Percentiles rank a stretch among this genome's conserved stretches.
These are phyloP conservation scores for Pantherophis alleghaniensis DNA, from an alignment of 2,797 vertebrate species.

Conservation along the genomic window DNA sequence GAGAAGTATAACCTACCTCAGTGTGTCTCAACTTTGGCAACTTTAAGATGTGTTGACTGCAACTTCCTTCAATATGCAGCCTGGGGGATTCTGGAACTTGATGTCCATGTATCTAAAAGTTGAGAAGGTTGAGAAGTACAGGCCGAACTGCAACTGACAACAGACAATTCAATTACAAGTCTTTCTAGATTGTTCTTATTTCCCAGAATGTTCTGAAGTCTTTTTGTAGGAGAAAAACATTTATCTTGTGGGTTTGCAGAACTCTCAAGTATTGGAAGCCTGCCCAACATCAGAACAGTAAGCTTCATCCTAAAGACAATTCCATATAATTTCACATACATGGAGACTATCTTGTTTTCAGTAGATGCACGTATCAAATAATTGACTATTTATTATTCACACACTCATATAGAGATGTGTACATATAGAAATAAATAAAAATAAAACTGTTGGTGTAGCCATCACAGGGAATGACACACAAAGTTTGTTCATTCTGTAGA, in stretches of 20 bases:
- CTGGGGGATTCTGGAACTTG: neutral
- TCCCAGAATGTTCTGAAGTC: neutral
- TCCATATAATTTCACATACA: neutral
- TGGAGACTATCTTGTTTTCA: neutral
- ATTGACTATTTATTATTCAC: neutral
- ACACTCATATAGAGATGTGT: neutral
- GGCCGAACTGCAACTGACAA: neutral
- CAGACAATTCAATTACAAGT: neutral
- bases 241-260: neutral
- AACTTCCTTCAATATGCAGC: neutral
- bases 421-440: neutral
- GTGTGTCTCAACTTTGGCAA: neutral
- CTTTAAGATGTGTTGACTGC: neutral
- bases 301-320: neutral
- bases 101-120: neutral
- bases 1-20: neutral
- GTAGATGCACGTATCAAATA: neutral
- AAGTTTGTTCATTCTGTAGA: neutral
- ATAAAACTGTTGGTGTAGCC: neutral
- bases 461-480: neutral
- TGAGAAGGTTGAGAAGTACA: neutral
- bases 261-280: neutral
- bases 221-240: neutral
- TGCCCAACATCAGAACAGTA: neutral
- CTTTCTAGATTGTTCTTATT: neutral